phyloP scores from a whole-genome alignment of 2,888 invertebrate species.

The Thereva unica region DNA sequence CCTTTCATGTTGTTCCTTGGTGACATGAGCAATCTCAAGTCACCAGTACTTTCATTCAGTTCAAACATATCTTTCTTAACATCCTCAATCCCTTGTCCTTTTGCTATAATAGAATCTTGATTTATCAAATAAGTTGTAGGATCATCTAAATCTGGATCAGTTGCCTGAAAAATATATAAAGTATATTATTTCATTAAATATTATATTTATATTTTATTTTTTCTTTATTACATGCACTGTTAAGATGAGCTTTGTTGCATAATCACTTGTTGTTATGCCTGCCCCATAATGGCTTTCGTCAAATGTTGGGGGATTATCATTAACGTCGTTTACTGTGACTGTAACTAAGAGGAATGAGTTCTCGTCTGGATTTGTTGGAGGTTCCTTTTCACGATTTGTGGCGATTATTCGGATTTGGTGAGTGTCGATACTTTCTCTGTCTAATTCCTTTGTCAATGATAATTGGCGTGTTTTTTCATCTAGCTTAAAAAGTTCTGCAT shows the following conservation, averaged over 20 bases:
- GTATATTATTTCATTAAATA: conserved; percentile 1
- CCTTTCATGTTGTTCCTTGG: conserved; percentile 64
- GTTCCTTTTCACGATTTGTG: conserved; percentile 56
- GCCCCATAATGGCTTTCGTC: conserved; percentile 59
- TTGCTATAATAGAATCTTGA: conserved; percentile 55
- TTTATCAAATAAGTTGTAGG: conserved; percentile 58
- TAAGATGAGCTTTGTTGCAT: conserved; percentile 59
- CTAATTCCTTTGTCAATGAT: conserved; percentile 55
- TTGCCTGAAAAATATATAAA: conserved; percentile 57
- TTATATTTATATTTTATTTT: conserved; percentile 13
- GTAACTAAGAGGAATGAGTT: conserved; percentile 56
- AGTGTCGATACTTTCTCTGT: conserved; percentile 56
- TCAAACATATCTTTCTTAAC: conserved; percentile 58
- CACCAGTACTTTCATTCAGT: conserved; percentile 58
- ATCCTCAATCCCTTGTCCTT: conserved; percentile 56
- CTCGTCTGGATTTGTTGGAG: conserved; percentile 48
- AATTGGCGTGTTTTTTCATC: conserved; percentile 55
- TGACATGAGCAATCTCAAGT: conserved; percentile 60
- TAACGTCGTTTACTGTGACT: conserved; percentile 55
- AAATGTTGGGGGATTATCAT: conserved; percentile 59
- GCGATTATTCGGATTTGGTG: conserved; percentile 61
- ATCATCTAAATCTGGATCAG: conserved; percentile 56
- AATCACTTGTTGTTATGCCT: conserved; percentile 60
- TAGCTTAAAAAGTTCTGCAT: conserved; percentile 48
- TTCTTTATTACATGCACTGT: conserved; percentile 57